Base-by-base conservation (phyloP, 2,797 vertebrate genomes). In the Microchirus variegatus region DNA sequence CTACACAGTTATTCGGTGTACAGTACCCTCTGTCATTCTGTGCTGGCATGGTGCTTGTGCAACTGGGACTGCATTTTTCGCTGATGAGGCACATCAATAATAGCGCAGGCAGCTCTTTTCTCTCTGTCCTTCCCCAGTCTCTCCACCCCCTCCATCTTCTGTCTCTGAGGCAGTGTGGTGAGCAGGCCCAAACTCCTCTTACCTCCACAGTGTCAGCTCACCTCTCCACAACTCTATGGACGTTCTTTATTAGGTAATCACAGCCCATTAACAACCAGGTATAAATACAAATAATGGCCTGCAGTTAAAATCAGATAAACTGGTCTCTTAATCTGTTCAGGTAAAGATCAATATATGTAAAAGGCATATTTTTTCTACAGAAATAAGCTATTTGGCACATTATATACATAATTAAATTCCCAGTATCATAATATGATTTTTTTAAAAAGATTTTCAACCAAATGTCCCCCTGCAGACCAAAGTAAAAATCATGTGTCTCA, bases 11-110 rank as follows among this genome's bases (percentile, higher is more conserved):
- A 96, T 96, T 97, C 95, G 95, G 96, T 96, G 96, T 98, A 96
- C 95, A 96, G 94, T 97, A 96, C 94, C 94, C 96, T 94, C 95
- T 98, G 96, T 99, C 96, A 96, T 95, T 95, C 94, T 97, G 96
- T 99, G 96, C 96, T 98, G 97, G 97, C 97, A 99, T 99, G 97
- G 95, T 97, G 97, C 96, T 99, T 97, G 96, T 97, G 94, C 95
- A 93, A 94, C 94, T 96, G 96, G 96, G 95, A 98, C 95, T 98
- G 97, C 95, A 93, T 94, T 96, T 92, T 94, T 94, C 62, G 91
- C 93, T 94, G 93, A 96, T 94, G 92, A 95, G 95, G 96, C 96
- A 96, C 94, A 93, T 91, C 89, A 93, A 96, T 97, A 97, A 97
- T 99, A 97, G 96, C 95, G 96, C 98, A 97, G 97, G 96, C 93